phyloP scores from a whole-genome alignment of 2,113 vertebrate species.

The Nansenia antarctica region DNA sequence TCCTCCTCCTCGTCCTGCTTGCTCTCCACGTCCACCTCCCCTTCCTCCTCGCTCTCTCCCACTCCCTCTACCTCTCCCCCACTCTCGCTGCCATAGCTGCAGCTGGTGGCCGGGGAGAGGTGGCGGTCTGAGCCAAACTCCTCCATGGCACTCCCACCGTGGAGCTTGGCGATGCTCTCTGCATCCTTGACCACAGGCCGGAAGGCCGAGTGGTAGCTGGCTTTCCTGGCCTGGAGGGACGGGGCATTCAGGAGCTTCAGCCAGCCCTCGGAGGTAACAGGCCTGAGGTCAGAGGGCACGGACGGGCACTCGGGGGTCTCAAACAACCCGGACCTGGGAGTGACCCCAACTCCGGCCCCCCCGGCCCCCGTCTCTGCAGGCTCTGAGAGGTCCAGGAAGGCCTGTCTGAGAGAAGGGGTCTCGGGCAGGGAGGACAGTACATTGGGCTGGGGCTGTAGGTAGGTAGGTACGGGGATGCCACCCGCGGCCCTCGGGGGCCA shows the following conservation, averaged over 20 bases:
- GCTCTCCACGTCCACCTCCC: conserved; percentile 93
- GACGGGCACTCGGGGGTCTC: conserved; percentile 74
- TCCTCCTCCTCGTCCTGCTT: conserved; percentile 88
- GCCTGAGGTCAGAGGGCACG: conserved; percentile 65
- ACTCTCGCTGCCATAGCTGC: conserved; percentile 89
- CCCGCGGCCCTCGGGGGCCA: conserved; percentile 90
- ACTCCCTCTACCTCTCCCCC: conserved; percentile 79
- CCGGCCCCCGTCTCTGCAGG: conserved; percentile 65
- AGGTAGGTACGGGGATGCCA: conserved; percentile 88
- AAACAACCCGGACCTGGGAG: conserved; percentile 71
- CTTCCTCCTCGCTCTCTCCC: conserved; percentile 81
- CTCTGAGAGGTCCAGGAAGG: conserved; percentile 89
- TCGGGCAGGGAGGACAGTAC: conserved; percentile 77
- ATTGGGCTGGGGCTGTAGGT: conserved; percentile 85
- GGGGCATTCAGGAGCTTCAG: conserved; percentile 77
- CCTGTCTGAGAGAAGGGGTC: conserved; percentile 81
- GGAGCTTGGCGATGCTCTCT: conserved; percentile 91
- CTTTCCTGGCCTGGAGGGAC: conserved; percentile 73
- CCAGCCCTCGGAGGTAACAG: conserved; percentile 73
- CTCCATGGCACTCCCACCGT: conserved; percentile 67
- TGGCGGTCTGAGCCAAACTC: conserved; percentile 74
- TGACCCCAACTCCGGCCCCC: conserved; percentile 42
- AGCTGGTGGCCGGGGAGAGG: conserved; percentile 85
- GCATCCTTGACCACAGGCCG: conserved; percentile 89
- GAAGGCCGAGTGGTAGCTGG: conserved; percentile 89